Percentiles rank a stretch among this genome's conserved stretches.
phyloP scores from a whole-genome alignment of 2,113 vertebrate genomes.

The Urocynchramus pylzowi region DNA sequence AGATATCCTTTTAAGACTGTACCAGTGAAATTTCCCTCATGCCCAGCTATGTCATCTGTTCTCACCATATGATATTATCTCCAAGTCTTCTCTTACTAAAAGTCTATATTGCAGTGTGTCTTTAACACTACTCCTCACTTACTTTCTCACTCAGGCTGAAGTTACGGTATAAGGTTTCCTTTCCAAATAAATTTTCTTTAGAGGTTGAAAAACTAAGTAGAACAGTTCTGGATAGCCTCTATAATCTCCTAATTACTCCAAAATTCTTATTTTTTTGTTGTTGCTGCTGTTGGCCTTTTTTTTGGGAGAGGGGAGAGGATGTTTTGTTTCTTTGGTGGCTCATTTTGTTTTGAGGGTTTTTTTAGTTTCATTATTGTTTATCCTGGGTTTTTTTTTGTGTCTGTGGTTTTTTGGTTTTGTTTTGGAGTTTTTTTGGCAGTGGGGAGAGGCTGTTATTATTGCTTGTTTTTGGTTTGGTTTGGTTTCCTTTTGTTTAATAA shows the following conservation, averaged over 20 bases:
- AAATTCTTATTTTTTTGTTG: not conserved
- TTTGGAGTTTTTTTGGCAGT: rapidly evolving
- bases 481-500: not conserved
- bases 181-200: not conserved
- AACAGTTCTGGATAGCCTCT: not conserved
- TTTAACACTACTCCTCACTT: not conserved
- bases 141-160: not conserved
- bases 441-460: not conserved
- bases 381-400: not conserved
- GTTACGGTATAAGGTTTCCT: not conserved
- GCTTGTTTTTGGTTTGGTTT: not conserved
- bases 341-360: not conserved
- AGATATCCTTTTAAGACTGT: not conserved
- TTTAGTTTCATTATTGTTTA: rapidly evolving
- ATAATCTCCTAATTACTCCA: not conserved
- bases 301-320: rapidly evolving
- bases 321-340: not conserved
- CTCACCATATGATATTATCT: not conserved
- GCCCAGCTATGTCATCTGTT: not conserved
- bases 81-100: not conserved
- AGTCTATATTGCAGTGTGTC: not conserved
- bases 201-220: not conserved
- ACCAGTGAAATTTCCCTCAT: not conserved
- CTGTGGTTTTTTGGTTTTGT: not conserved
- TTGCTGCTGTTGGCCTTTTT: not conserved